Percentiles rank a stretch among this genome's conserved stretches.
Evolutionary conservation across 2,888 invertebrate species (phyloP).

Genomic region (Phaedon cochleariae): DNA sequence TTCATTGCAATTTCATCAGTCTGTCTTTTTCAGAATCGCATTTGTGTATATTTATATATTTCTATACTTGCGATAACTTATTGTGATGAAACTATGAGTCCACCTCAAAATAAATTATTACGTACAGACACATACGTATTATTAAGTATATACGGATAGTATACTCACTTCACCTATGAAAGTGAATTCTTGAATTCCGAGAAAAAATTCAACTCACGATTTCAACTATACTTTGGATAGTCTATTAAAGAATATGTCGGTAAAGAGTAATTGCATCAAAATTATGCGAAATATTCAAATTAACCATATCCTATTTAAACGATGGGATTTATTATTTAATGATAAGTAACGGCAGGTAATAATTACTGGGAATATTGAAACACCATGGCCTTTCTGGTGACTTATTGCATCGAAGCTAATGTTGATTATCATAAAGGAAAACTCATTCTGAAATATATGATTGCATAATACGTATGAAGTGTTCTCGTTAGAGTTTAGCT

Average conservation of each 20-base stretch:
- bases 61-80: no score
- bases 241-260: neutral
- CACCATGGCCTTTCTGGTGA: slow-evolving; percentile 13
- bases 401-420: neutral
- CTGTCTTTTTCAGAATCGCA: no score
- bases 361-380: slow-evolving; percentile 4
- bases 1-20: no score
- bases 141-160: no score
- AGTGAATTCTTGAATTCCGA: neutral
- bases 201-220: slow-evolving; percentile 11
- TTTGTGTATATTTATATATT: no score
- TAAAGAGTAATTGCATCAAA: slow-evolving; percentile 7
- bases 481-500: no score
- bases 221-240: slow-evolving; percentile 3
- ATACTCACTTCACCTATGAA: no score
- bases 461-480: no score
- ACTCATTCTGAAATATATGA: neutral
- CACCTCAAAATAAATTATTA: no score
- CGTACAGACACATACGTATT: no score
- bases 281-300: slow-evolving; percentile 19
- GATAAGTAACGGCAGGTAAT: neutral
- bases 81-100: no score
- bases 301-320: slow-evolving; percentile 5
- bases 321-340: neutral
- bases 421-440: neutral